Conservation (phyloP, 53 echinoderm and acorn worm genomes). For the Astropecten irregularis region DNA sequence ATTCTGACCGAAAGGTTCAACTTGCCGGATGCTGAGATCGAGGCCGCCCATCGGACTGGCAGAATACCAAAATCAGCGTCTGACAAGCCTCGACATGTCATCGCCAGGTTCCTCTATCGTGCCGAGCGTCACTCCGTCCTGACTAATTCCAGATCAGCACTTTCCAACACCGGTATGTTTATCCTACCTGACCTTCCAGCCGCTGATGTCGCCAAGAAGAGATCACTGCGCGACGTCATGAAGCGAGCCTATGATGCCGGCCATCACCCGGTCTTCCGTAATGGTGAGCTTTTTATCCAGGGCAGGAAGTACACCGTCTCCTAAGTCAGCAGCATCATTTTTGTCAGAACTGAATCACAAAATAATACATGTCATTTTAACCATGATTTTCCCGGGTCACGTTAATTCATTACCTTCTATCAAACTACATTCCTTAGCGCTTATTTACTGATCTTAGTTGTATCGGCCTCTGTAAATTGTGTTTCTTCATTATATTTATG, state of each 20-base stretch:
- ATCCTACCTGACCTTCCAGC: slow-evolving; percentile 4
- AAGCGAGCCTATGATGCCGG: too few species aligned
- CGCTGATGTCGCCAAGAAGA: slow-evolving; percentile 18
- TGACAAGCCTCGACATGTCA: slow-evolving; percentile 25
- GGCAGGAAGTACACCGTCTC: background rate
- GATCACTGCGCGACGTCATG: slow-evolving; percentile 22
- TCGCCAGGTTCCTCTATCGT: slow-evolving; percentile 3
- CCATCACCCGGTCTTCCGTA: background rate
- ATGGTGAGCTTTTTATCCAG: slow-evolving; percentile 16
- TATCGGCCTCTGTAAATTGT: too few species aligned
- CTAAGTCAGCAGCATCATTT: too few species aligned
- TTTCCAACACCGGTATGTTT: background rate
- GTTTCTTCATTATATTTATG: too few species aligned
- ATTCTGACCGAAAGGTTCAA: background rate
- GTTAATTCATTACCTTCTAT: too few species aligned
- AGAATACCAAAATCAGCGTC: background rate
- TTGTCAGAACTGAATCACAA: too few species aligned
- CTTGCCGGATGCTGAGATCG: background rate
- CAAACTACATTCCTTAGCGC: too few species aligned
- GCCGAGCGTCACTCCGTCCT: background rate
- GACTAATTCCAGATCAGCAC: background rate
- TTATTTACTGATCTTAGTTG: too few species aligned
- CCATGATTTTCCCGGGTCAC: too few species aligned
- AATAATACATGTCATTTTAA: too few species aligned
- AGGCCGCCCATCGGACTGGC: slow-evolving; percentile 19